Conservation (phyloP, 2,113 vertebrate genomes). For the Nothocercus julius region DNA sequence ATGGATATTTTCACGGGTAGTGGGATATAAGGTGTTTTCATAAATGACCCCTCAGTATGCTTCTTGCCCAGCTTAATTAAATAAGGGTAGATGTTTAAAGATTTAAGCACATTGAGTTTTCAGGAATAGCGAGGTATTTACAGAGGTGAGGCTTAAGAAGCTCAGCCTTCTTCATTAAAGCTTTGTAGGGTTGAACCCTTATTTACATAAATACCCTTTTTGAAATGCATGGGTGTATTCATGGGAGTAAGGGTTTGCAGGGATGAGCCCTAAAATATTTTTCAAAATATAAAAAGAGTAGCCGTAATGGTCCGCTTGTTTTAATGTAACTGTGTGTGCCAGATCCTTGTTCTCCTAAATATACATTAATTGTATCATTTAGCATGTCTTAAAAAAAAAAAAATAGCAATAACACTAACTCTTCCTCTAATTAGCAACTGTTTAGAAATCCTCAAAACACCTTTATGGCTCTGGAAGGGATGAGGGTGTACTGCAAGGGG, state of each 20-base stretch:
- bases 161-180: not conserved
- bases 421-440: not conserved
- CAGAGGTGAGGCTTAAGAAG: not conserved
- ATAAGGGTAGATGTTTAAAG: not conserved
- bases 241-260: not conserved
- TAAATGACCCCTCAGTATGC: not conserved
- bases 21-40: not conserved
- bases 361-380: not conserved
- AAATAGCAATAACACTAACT: not conserved
- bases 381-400: not conserved
- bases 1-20: not conserved
- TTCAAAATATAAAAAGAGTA: not conserved
- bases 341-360: not conserved
- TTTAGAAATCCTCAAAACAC: not conserved
- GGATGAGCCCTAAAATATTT: not conserved
- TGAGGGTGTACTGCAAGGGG: not conserved
- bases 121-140: not conserved
- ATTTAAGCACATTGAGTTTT: not conserved
- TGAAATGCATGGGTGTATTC: not conserved
- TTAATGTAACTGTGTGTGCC: not conserved
- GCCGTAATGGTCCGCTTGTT: not conserved
- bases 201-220: not conserved
- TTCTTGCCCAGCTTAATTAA: not conserved
- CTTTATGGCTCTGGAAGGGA: not conserved
- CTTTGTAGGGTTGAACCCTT: not conserved